Evolutionary conservation across 2,888 invertebrate genomes (phyloP), one percentile per base, ranked within the genome.

Genomic region (Platerodrilus igneus): DNA sequence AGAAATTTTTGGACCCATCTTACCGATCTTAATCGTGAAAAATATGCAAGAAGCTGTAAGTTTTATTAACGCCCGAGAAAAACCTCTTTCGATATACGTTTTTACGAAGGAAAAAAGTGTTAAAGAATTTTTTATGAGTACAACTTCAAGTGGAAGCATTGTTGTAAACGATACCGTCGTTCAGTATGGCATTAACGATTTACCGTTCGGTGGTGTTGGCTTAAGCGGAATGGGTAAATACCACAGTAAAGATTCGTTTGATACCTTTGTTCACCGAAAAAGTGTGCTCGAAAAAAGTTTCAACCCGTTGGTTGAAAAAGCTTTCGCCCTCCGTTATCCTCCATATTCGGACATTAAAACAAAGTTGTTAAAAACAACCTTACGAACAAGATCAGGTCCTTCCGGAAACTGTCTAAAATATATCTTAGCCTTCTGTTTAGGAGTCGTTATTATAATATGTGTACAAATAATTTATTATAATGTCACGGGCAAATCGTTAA

Each of bases 121-220:
- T 37, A 57, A 77, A 45, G 70, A 81, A 35, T 73, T 76, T 59
- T 72, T 95, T 57, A 60, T 81, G 53, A 69, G 75, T 37, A 79
- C 81, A 64, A 90, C 90, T 13, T 79, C 80, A 51, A 82, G 86
- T 66, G 94, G 95, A 43, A 83, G 83, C 52, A 76, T 86, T 59
- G 75, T 81, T 59, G 74, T 88, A 60, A 96, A 96, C 73, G 95
- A 96, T 66, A 82, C 83, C 13, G 62, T 94, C 42, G 77, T 91
- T 75, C 92, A 95, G 59, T 74, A 77, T 62, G 74, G 77, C 75
- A 93, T 94, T 68, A 89, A 91, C 43, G 81, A 86, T 9, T 69
- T 99, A 46, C 97, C 99, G 1, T 99, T 99, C 67, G 99, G 99
- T 30, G 99, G 99, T 4, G 90, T 99, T 32, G 99, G 99, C 2